phyloP scores from a whole-genome alignment of 2,113 vertebrate genomes.

The Tachysurus vachellii region DNA sequence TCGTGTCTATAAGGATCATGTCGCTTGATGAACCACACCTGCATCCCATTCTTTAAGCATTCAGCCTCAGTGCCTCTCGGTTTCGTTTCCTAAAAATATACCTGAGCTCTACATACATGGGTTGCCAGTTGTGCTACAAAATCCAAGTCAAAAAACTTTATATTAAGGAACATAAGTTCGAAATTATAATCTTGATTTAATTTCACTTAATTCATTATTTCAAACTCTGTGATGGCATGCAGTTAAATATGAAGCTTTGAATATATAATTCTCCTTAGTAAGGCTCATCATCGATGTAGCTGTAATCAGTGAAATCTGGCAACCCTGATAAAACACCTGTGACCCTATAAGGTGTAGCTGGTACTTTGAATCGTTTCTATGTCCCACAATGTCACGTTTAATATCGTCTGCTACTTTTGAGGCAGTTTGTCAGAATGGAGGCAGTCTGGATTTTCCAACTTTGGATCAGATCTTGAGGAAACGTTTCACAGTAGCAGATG shows the following conservation, averaged over 20 bases:
- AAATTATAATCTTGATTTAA: neutral
- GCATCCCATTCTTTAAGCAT: neutral
- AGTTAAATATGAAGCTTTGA: too few species aligned
- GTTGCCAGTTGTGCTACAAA: neutral
- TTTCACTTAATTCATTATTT: neutral
- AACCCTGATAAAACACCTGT: neutral
- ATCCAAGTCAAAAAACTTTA: neutral
- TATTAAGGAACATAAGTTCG: neutral
- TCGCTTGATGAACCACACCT: neutral
- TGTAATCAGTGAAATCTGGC: neutral
- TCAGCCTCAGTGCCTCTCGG: neutral
- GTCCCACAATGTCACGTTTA: slow-evolving; percentile 43
- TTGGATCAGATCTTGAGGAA: slow-evolving; percentile 49
- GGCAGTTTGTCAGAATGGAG: slow-evolving; percentile 64
- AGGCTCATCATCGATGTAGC: neutral
- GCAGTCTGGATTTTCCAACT: slow-evolving; percentile 56
- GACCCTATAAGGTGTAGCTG: neutral
- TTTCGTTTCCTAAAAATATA: slow-evolving; percentile 5
- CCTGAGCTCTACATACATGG: accelerated
- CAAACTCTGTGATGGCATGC: neutral
- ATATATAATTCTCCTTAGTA: neutral
- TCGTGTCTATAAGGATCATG: neutral
- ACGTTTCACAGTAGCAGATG: slow-evolving; percentile 22
- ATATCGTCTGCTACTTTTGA: slow-evolving; percentile 47
- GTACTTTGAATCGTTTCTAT: neutral